A percentile compares a stretch with the other conserved stretches of the same genome.
Conservation (phyloP, 2,888 invertebrate species). For the Amiota mariae region DNA sequence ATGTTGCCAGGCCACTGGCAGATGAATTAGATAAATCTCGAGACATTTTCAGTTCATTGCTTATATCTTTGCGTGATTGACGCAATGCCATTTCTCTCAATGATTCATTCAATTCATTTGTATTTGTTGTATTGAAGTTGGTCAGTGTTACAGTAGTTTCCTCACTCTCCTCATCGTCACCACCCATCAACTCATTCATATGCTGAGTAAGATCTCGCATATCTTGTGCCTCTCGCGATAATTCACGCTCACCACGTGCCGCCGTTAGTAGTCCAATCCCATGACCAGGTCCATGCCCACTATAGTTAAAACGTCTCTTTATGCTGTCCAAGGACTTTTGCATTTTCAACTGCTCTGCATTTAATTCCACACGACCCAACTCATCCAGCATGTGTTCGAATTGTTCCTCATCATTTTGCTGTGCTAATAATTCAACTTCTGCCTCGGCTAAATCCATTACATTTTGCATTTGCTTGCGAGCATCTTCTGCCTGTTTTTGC, state of each 20-base stretch:
- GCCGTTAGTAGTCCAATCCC: neutral
- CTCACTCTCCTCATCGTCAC: neutral
- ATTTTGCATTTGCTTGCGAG: conserved; percentile 62
- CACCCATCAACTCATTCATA: conserved; percentile 38
- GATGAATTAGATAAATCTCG: conserved; percentile 1
- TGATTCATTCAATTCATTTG: conserved; percentile 35
- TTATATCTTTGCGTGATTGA: conserved; percentile 12
- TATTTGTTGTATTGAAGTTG: conserved; percentile 40
- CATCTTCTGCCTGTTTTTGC: conserved; percentile 42
- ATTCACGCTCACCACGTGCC: conserved; percentile 36
- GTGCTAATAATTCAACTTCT: conserved; percentile 65
- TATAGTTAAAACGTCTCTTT: conserved; percentile 64
- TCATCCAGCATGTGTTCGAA: conserved; percentile 71
- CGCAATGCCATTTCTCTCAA: conserved; percentile 15
- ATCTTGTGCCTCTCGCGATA: conserved; percentile 49
- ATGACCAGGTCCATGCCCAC: neutral
- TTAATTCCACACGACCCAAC: conserved; percentile 65
- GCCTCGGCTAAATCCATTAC: conserved; percentile 64
- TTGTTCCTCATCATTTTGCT: conserved; percentile 69
- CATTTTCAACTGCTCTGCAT: conserved; percentile 71
- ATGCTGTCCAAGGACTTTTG: conserved; percentile 71
- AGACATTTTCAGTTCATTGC: neutral
- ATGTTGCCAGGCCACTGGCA: conserved; percentile 32
- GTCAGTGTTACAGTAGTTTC: neutral
- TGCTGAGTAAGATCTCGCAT: conserved; percentile 45